Conservation (phyloP, 2,113 vertebrate genomes). For the Clarias batrachus region DNA sequence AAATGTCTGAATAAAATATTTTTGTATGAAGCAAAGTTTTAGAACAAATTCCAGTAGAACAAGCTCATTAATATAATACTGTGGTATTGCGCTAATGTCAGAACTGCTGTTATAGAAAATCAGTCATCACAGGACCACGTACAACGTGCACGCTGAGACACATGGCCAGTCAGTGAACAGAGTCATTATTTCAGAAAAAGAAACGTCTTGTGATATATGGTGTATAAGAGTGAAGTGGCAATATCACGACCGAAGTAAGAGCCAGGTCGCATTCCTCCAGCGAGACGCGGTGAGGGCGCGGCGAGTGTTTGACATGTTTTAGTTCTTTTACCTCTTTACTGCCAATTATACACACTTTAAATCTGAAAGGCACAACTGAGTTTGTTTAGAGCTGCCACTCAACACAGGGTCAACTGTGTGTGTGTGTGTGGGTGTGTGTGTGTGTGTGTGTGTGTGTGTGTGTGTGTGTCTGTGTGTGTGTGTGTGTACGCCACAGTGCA, state of each 20-base stretch:
- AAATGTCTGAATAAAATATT: too few relatives aligned
- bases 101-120: background rate
- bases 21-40: too few relatives aligned
- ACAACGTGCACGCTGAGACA: background rate
- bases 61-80: background rate
- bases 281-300: conserved; percentile 4
- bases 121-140: background rate
- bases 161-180: background rate
- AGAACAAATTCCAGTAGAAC: background rate
- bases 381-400: conserved; percentile 62
- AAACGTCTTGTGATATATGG: conserved; percentile 12
- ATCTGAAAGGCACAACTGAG: conserved; percentile 43
- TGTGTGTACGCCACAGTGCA: conserved; percentile 20
- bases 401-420: conserved; percentile 53
- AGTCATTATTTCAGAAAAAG: background rate
- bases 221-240: background rate
- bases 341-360: conserved; percentile 45
- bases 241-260: conserved; percentile 44
- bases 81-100: background rate
- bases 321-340: conserved; percentile 37
- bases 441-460: background rate
- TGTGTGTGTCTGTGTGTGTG: conserved; percentile 14
- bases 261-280: conserved; percentile 36
- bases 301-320: background rate
- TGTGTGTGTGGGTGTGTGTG: conserved; percentile 41